Conservation (phyloP, 2,888 invertebrate species). For the Steromphala cineraria region DNA sequence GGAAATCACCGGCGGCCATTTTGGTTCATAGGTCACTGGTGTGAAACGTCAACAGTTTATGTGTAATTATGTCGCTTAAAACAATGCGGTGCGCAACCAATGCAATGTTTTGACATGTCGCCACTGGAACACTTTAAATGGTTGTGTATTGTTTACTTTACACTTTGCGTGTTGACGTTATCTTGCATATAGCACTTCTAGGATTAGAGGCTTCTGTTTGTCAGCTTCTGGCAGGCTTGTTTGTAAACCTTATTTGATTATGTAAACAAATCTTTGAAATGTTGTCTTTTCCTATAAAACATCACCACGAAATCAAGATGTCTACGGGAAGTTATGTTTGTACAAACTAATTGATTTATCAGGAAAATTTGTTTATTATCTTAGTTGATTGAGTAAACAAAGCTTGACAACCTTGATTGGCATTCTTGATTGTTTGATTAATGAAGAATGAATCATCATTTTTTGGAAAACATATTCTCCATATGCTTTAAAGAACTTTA, state of each 20-base stretch:
- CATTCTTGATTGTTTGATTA: too few relatives aligned
- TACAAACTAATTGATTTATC: too few relatives aligned
- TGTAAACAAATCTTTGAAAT: not conserved
- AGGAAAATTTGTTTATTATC: too few relatives aligned
- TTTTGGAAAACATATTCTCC: too few relatives aligned
- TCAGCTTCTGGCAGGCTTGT: not conserved
- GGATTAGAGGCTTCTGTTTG: not conserved
- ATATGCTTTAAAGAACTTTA: too few relatives aligned
- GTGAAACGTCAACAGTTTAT: conserved; percentile 7
- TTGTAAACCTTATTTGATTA: not conserved
- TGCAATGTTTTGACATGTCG: not conserved
- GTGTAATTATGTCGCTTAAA: not conserved
- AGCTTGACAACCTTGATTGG: too few relatives aligned
- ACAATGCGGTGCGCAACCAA: not conserved
- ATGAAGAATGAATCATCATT: too few relatives aligned
- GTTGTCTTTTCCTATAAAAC: too few relatives aligned
- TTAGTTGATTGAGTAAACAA: too few relatives aligned
- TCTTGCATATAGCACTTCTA: not conserved
- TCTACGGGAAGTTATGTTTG: too few relatives aligned
- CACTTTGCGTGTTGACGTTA: not conserved
- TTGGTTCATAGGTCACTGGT: not conserved
- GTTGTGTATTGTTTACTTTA: not conserved
- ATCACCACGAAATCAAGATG: too few relatives aligned
- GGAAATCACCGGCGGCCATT: not conserved
- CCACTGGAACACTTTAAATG: not conserved